These are phyloP conservation scores for Tokudaia muenninki DNA, from an alignment of 2,797 vertebrate species.

Conservation along the genomic window DNA sequence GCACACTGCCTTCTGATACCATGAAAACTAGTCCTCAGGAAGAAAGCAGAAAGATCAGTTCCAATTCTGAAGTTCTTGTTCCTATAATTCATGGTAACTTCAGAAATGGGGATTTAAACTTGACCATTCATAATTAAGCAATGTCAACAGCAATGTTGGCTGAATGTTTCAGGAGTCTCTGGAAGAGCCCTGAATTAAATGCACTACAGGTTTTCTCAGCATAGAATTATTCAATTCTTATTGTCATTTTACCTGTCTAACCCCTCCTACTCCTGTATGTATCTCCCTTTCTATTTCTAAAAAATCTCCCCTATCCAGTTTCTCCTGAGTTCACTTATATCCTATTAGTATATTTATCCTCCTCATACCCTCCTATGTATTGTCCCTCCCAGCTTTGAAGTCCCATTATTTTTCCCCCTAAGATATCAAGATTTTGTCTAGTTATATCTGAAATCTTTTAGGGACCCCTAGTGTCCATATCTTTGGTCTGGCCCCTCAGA, in stretches of 20 bases:
- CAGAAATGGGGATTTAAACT: background rate
- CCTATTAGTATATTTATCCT: background rate
- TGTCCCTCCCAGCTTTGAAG: background rate
- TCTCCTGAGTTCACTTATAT: too few species aligned
- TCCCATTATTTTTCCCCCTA: background rate
- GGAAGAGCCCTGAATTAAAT: background rate
- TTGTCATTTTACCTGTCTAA: background rate
- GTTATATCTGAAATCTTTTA: background rate
- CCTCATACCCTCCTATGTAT: background rate
- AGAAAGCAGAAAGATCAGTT: background rate
- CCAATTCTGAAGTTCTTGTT: background rate
- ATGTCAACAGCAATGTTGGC: background rate
- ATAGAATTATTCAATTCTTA: background rate
- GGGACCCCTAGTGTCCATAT: too few species aligned
- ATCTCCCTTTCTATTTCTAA: background rate
- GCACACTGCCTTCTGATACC: background rate
- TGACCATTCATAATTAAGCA: background rate
- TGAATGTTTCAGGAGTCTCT: background rate
- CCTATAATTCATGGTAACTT: background rate
- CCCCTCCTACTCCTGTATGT: background rate
- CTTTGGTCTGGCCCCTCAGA: background rate
- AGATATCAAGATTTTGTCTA: background rate
- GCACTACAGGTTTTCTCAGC: background rate
- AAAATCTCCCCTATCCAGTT: too few species aligned
- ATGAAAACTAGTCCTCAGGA: background rate